Evolutionary conservation across 2,113 vertebrate species (phyloP).

Genomic region (Pristiophorus japonicus): DNA sequence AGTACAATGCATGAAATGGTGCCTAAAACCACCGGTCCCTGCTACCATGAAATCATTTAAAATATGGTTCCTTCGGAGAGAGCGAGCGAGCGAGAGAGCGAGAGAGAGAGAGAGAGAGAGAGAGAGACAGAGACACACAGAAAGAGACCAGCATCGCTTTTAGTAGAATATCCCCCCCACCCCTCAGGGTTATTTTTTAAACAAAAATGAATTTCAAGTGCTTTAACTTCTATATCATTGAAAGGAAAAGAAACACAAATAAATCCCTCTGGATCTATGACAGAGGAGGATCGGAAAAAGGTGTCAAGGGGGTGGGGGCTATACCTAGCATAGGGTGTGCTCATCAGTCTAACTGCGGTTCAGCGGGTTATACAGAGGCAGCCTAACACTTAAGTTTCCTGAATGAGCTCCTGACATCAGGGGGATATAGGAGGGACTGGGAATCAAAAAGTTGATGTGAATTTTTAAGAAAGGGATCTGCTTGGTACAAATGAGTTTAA

Average conservation of each 20-base stretch:
- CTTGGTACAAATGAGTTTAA: neutral
- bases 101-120: neutral
- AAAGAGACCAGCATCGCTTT: neutral
- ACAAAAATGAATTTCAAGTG: neutral
- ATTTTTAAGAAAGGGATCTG: neutral
- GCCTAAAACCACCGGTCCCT: slow-evolving; percentile 3
- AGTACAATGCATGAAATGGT: neutral
- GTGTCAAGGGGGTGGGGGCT: too few relatives aligned
- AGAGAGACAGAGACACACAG: neutral
- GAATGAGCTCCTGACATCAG: neutral
- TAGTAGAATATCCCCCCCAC: neutral
- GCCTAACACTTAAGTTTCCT: neutral
- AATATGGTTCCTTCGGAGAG: neutral
- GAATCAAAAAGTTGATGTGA: neutral
- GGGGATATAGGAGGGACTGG: neutral
- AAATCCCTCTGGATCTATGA: neutral
- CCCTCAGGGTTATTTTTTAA: neutral
- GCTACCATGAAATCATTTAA: slow-evolving; percentile 6
- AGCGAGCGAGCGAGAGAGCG: neutral
- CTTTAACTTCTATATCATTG: neutral
- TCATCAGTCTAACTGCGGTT: neutral
- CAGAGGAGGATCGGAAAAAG: neutral
- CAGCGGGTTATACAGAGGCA: too few relatives aligned
- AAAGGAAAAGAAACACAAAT: neutral
- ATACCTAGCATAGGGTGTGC: too few relatives aligned